A percentile compares a stretch with the other conserved stretches of the same genome.
Conservation (phyloP, 2,888 invertebrate genomes). For the Ichneumoninae sp. region DNA sequence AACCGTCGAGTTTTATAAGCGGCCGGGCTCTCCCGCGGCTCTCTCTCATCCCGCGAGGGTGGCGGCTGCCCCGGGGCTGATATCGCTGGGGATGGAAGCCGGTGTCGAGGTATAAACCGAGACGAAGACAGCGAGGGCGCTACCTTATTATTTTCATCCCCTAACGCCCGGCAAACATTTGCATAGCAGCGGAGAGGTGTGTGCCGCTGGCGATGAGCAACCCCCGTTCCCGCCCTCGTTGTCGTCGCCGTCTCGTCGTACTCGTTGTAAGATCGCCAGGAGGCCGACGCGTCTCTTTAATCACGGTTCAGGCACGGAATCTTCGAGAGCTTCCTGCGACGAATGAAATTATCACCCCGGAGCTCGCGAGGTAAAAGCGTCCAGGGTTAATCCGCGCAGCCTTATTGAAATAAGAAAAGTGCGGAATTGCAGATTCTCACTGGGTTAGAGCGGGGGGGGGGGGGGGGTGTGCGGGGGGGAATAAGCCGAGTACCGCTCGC, state of each 20-base stretch:
- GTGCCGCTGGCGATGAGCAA: slow-evolving; percentile 56
- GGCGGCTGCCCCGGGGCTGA: slow-evolving; percentile 49
- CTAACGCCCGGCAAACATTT: slow-evolving; percentile 77
- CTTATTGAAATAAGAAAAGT: slow-evolving; percentile 46
- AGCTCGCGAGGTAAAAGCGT: slow-evolving; percentile 9
- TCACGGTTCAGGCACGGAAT: slow-evolving; percentile 53
- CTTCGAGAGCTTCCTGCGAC: slow-evolving; percentile 29
- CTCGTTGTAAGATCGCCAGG: slow-evolving; percentile 14
- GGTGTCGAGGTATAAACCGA: slow-evolving; percentile 28
- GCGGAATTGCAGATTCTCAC: slow-evolving; percentile 38
- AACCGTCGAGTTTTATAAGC: slow-evolving; percentile 60
- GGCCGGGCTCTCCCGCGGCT: slow-evolving; percentile 46
- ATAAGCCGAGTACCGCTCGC: not conserved
- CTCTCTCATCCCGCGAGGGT: slow-evolving; percentile 31
- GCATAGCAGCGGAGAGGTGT: slow-evolving; percentile 69
- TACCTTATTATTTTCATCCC: slow-evolving; percentile 78
- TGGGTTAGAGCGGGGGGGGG: not conserved
- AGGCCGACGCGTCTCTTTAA: slow-evolving; percentile 58
- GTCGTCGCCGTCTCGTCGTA: slow-evolving; percentile 20
- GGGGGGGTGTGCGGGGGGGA: not conserved
- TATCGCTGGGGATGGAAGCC: slow-evolving; percentile 47
- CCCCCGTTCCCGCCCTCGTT: slow-evolving; percentile 40
- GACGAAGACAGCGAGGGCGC: slow-evolving; percentile 61
- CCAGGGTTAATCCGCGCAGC: slow-evolving; percentile 23
- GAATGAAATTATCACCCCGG: slow-evolving; percentile 51